Evolutionary conservation across 2,113 vertebrate genomes (phyloP).

Genomic region (Pluvialis apricaria): DNA sequence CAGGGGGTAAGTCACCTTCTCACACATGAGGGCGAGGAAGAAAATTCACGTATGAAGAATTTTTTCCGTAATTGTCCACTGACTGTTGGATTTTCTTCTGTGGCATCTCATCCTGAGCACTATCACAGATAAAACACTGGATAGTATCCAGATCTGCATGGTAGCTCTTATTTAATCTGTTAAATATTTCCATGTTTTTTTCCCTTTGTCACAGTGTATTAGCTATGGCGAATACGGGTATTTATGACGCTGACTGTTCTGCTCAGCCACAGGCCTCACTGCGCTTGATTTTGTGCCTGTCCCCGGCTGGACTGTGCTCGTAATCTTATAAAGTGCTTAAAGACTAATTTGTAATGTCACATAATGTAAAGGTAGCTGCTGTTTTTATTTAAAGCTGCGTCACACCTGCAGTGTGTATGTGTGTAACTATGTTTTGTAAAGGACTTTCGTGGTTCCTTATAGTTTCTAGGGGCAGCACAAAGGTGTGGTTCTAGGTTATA

Average conservation of each 20-base stretch:
- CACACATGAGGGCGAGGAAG: neutral
- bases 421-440: neutral
- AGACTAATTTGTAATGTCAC: neutral
- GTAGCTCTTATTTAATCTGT: neutral
- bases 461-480: neutral
- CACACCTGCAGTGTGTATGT: neutral
- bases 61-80: neutral
- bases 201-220: neutral
- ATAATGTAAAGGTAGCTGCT: neutral
- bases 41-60: neutral
- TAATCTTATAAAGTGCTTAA: neutral
- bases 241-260: neutral
- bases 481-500: neutral
- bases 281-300: neutral
- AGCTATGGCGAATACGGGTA: neutral
- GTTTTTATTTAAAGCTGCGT: neutral
- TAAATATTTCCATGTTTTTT: neutral
- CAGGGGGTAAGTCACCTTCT: neutral
- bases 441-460: neutral
- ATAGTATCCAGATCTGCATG: neutral
- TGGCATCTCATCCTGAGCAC: neutral
- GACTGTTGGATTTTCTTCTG: neutral
- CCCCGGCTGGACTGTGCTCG: neutral
- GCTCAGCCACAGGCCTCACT: neutral
- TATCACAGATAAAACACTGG: neutral